Evolutionary conservation across 1,140 invertebrate genomes (phyloP).

Genomic region (Stegodyphus dumicola): DNA sequence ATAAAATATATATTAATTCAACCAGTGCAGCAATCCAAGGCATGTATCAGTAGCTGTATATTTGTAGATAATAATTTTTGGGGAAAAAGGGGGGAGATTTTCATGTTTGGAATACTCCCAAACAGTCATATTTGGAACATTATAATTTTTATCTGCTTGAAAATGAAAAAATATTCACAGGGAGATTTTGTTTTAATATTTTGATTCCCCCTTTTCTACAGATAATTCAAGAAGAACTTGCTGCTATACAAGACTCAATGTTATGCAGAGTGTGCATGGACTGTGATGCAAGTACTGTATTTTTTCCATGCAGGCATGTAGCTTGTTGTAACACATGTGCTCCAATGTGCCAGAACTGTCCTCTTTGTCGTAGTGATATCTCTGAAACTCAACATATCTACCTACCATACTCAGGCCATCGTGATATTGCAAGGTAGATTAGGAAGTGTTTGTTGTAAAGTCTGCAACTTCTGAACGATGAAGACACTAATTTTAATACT

Average conservation of each 20-base stretch:
- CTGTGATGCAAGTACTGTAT: slow-evolving; percentile 80
- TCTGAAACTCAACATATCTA: slow-evolving; percentile 79
- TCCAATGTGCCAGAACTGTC: slow-evolving; percentile 78
- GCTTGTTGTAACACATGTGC: slow-evolving; percentile 81
- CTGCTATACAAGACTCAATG: slow-evolving; percentile 77
- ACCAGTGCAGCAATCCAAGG: too few relatives aligned
- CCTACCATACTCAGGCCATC: slow-evolving; percentile 69
- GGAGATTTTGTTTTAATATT: background rate
- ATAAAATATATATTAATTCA: too few relatives aligned
- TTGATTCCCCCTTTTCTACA: slow-evolving; percentile 16
- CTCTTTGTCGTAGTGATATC: slow-evolving; percentile 80
- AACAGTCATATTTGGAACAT: background rate
- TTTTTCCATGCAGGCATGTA: slow-evolving; percentile 85
- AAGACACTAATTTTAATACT: too few relatives aligned
- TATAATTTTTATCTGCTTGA: background rate
- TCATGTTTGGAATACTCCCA: too few relatives aligned
- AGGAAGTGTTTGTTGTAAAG: too few relatives aligned
- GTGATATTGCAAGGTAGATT: background rate
- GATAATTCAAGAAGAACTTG: slow-evolving; percentile 69
- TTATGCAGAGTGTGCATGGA: slow-evolving; percentile 88
- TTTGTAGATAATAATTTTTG: too few relatives aligned
- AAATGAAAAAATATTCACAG: background rate
- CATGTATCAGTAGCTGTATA: too few relatives aligned
- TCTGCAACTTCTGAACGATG: too few relatives aligned
- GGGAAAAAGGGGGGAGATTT: too few relatives aligned